Conservation (phyloP, 1,140 invertebrate species). For the Aradophagus sp. region DNA sequence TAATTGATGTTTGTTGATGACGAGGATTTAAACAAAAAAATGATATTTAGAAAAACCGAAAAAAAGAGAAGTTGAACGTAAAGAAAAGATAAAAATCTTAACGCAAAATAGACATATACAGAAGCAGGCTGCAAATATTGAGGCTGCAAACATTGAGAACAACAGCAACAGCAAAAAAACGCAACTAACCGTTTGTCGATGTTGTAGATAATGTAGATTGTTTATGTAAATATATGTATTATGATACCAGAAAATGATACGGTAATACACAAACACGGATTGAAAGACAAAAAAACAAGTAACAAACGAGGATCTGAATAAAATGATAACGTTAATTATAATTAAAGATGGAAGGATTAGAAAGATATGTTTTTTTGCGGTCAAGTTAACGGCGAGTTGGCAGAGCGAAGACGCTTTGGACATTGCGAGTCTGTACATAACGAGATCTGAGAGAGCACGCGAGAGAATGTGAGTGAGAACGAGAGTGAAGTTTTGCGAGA, state of each 20-base stretch:
- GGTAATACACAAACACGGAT: conserved; percentile 16
- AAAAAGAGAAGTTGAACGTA: not conserved
- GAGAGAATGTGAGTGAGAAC: too few relatives aligned
- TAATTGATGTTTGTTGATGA: conserved; percentile 49
- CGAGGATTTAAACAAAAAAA: conserved; percentile 23
- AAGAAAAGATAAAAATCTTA: conserved; percentile 2
- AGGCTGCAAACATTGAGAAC: conserved; percentile 40
- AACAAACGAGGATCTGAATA: conserved; percentile 47
- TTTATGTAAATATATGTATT: conserved; percentile 71
- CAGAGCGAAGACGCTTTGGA: conserved; percentile 13
- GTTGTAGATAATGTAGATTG: conserved; percentile 76
- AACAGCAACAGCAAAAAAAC: conserved; percentile 60
- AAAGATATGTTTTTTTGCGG: conserved; percentile 13
- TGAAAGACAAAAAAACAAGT: conserved; percentile 19
- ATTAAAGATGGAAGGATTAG: conserved; percentile 10
- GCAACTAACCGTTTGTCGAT: conserved; percentile 74
- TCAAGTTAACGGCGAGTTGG: conserved; percentile 11
- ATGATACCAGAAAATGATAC: conserved; percentile 29
- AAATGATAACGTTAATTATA: conserved; percentile 39
- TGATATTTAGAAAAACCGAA: not conserved
- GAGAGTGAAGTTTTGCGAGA: conserved; percentile 19
- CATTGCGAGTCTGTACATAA: conserved; percentile 35
- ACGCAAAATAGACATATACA: conserved; percentile 1
- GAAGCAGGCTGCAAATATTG: conserved; percentile 35
- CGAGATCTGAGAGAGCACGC: conserved; percentile 31